Evolutionary conservation across 2,797 vertebrate genomes (phyloP), one percentile per base, ranked within the genome.

Genomic region (Hoplostethus atlanticus): DNA sequence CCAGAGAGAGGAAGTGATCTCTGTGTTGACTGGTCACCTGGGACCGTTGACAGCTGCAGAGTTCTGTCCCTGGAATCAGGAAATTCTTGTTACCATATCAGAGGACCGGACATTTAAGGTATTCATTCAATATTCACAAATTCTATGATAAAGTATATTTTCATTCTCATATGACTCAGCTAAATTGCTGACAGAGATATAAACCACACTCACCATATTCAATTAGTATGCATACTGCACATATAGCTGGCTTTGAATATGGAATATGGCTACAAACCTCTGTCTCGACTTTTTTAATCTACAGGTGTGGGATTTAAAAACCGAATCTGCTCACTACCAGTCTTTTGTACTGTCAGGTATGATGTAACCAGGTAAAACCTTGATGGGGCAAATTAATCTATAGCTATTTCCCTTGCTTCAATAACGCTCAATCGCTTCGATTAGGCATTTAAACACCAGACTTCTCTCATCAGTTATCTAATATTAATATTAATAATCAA

Each of bases 81-180:
- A 88, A 40, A 54, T 93, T 58, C 74, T 98, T 12, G 52, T 97
- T 84, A 97, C 96, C 0, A 92, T 94, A 46, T 98, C 97, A 73
- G 95, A 97, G 85, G 97, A 98, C 84, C 94, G 96, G 69, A 96
- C 95, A 50, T 98, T 98, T 89, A 97, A 96, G 95, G 97, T 95
- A 83, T 3, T 65, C 1, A 51, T 4, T 57, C 54, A 59, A 34
- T 28, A 68, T 36, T 50, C 1, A 21, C 21, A 64, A 51, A 52
- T 31, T 2, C 4, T 10, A 15, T 6, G n/a, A n/a, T 16, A 16
- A 36, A 34, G 13, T 16, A 66, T 30, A 34, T 9, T 31, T 0
- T 11, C 17, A 5, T 13, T 16, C 61, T 59, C 12, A 13, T 62
- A 7, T 25, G 3, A 30, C 13, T 15, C 53, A 52, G 31, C 10